Evolutionary conservation across 2,888 invertebrate species (phyloP), one percentile per base, ranked within the genome.

Genomic region (Amphipyra berbera): DNA sequence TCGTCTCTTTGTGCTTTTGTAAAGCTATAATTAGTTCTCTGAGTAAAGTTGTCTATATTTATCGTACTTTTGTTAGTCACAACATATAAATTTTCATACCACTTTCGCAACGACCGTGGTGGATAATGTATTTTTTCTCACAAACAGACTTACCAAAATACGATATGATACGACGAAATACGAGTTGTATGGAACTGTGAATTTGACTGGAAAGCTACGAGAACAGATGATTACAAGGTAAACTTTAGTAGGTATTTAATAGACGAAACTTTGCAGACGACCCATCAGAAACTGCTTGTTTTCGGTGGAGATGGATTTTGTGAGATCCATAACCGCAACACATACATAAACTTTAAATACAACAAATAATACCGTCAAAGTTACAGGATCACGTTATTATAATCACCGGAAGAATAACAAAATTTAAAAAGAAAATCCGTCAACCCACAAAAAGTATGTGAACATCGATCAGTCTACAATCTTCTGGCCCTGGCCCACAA

Each of bases 1-100:
- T 59, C 61, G 55, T 53, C 58, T 52, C 74, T 73, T 58, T 68
- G 63, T 71, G 63, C 46, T 62, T 52, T 47, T 67, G 21, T 35
- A 21, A 44, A 10, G n/a, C 14, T 73, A 71, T 55, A 63, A 59
- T 69, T 74, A 71, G 41, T 13, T 0, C 21, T 27, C 42, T 46
- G 58, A 49, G 42, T 55, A 59, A 48, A 74, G 45, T 47, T 56
- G 21, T 35, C 27, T 69, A 46, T 49, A 63, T 69, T 71, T 74
- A 69, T 13, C 6, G 8, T 40, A 52, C 38, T 47, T 68, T 55
- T 62, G 47, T 59, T 41, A 68, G 46, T 57, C 68, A 57, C 8
- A 56, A 44, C 35, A 55, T 48, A 49, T 49, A 42, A 38, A 53
- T 54, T 69, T 44, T 21, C 35, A 40, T 30, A 10, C 14, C 41